Base-by-base conservation (phyloP, 2,888 invertebrate species). In the Unio pictorum region DNA sequence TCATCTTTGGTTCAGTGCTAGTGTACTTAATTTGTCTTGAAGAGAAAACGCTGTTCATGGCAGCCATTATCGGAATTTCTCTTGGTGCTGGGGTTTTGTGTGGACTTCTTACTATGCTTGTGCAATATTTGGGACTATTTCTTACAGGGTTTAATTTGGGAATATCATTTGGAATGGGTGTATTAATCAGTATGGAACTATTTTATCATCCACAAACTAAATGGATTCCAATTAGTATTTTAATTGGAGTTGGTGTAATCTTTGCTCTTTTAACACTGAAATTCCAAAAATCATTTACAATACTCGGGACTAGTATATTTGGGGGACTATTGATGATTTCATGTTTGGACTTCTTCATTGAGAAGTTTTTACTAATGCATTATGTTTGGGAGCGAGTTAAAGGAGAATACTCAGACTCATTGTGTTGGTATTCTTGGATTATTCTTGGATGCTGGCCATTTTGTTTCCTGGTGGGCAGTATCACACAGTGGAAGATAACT, bases 11-110 rank as follows among this genome's bases (percentile, higher is more conserved):
- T 23, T 93, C 95, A 65, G 93, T 94, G 75, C 93, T 95, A 76
- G 94, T 95, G 60, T 96, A 94, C 90, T 90, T 94, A 81, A 94
- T 96, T 85, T 95, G 95, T 88, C 91, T 94, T 65, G 95, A 95
- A 90, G 95, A 95, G 86, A 93, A 94, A 83, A 67, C 95, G 74
- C 93, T 96, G 90, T 88, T 88, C 0, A 74, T 85, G 18, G 93
- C 94, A 86, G 95, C 95, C 65, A 94, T 94, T 89, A 79, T 91
- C 92, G 94, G 93, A 72, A 94, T 94, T 64, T 93, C 94, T 0
- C 88, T 94, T 28, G 93, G 93, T 70, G 94, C 94, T 45, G 95
- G 95, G 18, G 90, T 95, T 30, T 91, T 95, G 60, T 94, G 94
- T 84, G 95, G 95, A 20, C 92, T 95, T 72, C 94, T 95, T 86